Base-by-base conservation (phyloP, 2,113 vertebrate genomes). In the Phylloscopus trochilus region DNA sequence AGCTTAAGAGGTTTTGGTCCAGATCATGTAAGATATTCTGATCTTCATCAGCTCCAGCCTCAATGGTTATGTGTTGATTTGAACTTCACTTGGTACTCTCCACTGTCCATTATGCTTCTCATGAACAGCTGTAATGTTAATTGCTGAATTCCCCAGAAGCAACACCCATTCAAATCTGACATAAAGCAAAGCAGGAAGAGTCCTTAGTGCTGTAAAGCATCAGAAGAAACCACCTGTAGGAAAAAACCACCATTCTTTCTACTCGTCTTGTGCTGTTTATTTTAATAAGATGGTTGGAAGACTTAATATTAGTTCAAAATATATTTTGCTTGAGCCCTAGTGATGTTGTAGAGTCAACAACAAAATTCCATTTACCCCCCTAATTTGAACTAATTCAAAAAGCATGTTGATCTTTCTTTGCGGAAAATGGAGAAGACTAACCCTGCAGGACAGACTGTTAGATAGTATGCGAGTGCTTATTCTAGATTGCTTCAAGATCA, bases 21-120 rank as follows among this genome's bases (percentile, higher is more conserved):
- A 53, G 26, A 69, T 28, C 31, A 76, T 3, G 0, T 11, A 84
- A 73, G 23, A 64, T 33, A 76, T 13, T 15, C 20, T 0, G 0
- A 64, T 44, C 52, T 83, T 78, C 60, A 79, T 24, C n/a, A 89
- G 53, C 47, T 86, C 80, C 55, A 74, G 46, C n/a, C 49, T 67
- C 56, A 79, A 62, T 7, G 58, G 11, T 59, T 47, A 69, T 13
- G 56, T 4, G 9, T 7, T 37, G 27, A 67, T 39, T 49, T 76
- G 33, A 87, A 37, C 26, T 83, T 87, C 39, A 66, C 13, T 30
- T 69, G 10, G 19, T 79, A 66, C 22, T 69, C 41, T 47, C 15
- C 58, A 33, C 22, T 77, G 31, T 21, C 33, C 64, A 47, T 49
- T 51, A 86, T 4, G 12, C 43, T 91, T 67, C 73, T 63, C 51